Base-by-base conservation (phyloP, 64 coral and sea anemone genomes). In the Anthopleura sola region DNA sequence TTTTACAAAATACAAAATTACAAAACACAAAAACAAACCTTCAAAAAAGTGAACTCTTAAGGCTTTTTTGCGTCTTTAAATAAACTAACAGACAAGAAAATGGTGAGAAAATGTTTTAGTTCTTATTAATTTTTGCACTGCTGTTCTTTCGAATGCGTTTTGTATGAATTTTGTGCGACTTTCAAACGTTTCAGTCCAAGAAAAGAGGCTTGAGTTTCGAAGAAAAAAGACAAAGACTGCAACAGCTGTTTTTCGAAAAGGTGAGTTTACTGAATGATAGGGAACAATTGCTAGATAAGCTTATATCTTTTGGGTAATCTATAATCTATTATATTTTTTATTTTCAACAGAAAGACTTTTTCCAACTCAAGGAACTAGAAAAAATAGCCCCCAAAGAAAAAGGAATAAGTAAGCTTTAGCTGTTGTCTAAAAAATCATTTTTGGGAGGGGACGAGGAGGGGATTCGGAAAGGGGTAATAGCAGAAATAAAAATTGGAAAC, bases 321-420 rank as follows among this genome's bases (percentile, higher is more conserved):
- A n/a, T n/a, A n/a, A n/a, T n/a, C n/a, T n/a, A n/a, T n/a, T n/a
- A n/a, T n/a, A n/a, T 44, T 44, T 2, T 44, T 1, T 1, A 2
- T 44, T 44, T 12, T 71, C 9, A 71, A 75, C 75, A 99, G 97
- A 99, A 99, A 92, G 97, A 99, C n/a, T 99, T 94, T 75, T 99
- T 94, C 62, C 97, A 94, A 38, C 93, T 99, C 10, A 99, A 94
- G 68, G 97, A 99, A 87, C 29, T 99, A 10, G 97, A 99, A 71
- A 99, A 99, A 87, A 99, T 95, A 58, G 97, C 97, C 38, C 93
- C 97, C 21, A 99, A 99, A 84, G 97, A 99, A 75, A 99, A 99
- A 87, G 97, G 97, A 89, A 99, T 99, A 82, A 99, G 97, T 99
- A 92, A 92, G n/a, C n/a, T n/a, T n/a, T n/a, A n/a, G 96, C 68